Evolutionary conservation across 2,797 vertebrate species (phyloP).

Genomic region (Petrocephalus schoutedeni): DNA sequence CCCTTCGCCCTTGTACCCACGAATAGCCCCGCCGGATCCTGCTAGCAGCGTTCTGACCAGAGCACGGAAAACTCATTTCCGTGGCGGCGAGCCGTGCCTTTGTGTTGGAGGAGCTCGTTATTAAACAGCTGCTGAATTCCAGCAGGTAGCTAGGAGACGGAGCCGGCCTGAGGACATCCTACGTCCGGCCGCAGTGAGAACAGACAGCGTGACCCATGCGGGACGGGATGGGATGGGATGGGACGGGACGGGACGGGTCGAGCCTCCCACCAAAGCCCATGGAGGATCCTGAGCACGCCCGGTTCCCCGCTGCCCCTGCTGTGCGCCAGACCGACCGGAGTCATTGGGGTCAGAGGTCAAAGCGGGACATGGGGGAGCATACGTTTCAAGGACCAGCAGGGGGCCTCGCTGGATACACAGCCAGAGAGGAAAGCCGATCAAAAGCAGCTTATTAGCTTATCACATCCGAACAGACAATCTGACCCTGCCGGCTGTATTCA

Average conservation of each 20-base stretch:
- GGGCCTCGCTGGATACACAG: background rate
- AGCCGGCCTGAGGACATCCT: background rate
- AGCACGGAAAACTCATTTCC: constrained; percentile 26
- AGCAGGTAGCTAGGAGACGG: constrained; percentile 26
- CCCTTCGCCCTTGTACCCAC: background rate
- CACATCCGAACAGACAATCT: background rate
- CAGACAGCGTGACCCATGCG: background rate
- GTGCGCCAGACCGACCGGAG: background rate
- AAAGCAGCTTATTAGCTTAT: background rate
- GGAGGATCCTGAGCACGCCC: background rate
- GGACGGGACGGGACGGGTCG: background rate
- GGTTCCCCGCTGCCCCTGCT: background rate
- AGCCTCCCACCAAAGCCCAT: background rate
- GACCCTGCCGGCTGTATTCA: background rate
- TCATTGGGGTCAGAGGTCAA: background rate
- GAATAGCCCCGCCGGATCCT: background rate
- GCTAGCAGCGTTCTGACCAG: background rate
- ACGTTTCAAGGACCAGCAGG: background rate
- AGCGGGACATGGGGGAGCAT: background rate
- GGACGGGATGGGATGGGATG: background rate
- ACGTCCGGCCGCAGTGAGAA: too few species aligned
- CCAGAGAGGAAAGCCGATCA: background rate
- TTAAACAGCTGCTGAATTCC: constrained; percentile 28
- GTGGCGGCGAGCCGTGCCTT: constrained; percentile 17
- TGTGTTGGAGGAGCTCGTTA: constrained; percentile 33